Conservation (phyloP, 1,140 invertebrate genomes). For the Drosophila lowei region DNA sequence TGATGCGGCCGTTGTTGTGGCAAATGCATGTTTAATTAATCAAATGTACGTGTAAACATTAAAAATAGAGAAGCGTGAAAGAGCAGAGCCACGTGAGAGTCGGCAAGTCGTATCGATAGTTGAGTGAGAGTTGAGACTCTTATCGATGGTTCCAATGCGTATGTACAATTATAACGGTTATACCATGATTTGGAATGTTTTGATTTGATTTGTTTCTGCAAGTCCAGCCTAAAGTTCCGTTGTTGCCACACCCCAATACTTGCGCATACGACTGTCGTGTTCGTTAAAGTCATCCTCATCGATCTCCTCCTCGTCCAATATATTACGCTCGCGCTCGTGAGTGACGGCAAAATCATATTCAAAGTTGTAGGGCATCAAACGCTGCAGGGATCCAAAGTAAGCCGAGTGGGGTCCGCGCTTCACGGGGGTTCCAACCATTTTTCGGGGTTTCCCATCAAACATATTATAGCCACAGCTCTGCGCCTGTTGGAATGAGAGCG, state of each 20-base stretch:
- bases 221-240: conserved; percentile 86
- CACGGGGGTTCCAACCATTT: conserved; percentile 65
- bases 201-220: neutral
- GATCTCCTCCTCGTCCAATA: conserved; percentile 87
- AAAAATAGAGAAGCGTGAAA: too few relatives aligned
- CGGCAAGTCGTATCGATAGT: conserved; percentile 6
- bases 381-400: conserved; percentile 92
- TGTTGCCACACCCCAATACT: conserved; percentile 93
- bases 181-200: neutral
- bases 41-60: neutral
- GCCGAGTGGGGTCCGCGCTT: conserved; percentile 90
- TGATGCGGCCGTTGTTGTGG: conserved; percentile 59
- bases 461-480: conserved; percentile 67
- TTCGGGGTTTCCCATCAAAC: conserved; percentile 82
- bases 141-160: neutral
- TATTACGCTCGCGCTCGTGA: conserved; percentile 86
- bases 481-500: conserved; percentile 87
- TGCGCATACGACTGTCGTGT: conserved; percentile 91
- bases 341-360: conserved; percentile 93
- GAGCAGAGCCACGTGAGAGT: too few relatives aligned
- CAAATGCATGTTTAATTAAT: conserved; percentile 36
- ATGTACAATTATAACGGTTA: too few relatives aligned
- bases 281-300: conserved; percentile 82
- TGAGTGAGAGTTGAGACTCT: too few relatives aligned
- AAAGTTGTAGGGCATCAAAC: conserved; percentile 92